phyloP scores from a whole-genome alignment of 1,140 invertebrate species.

The Acyrthosiphon pisum region DNA sequence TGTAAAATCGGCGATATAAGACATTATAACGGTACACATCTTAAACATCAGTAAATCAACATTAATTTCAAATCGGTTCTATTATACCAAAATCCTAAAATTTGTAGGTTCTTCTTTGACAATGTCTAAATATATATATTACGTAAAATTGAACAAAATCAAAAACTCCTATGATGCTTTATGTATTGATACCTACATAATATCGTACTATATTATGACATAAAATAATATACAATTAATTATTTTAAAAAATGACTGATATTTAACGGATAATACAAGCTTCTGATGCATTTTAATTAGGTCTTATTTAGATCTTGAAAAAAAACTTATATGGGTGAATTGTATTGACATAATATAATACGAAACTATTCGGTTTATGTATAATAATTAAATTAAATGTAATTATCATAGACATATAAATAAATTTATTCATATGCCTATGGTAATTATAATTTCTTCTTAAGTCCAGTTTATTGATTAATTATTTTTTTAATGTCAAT shows the following conservation, averaged over 20 bases:
- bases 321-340: background rate
- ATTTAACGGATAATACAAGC: background rate
- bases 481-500: background rate
- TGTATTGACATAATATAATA: background rate
- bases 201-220: background rate
- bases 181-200: too few relatives aligned
- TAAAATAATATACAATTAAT: background rate
- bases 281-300: background rate
- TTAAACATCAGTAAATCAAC: background rate
- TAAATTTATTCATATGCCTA: too few relatives aligned
- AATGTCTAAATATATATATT: background rate
- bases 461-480: background rate
- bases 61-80: background rate
- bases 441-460: background rate
- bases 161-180: background rate
- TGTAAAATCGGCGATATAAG: background rate
- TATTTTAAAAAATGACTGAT: background rate
- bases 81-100: too few relatives aligned
- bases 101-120: background rate
- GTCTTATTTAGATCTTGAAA: too few relatives aligned
- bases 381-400: background rate
- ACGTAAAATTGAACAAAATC: background rate
- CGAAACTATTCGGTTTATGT: background rate
- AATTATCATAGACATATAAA: background rate
- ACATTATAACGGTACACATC: background rate